phyloP scores from a whole-genome alignment of 2,113 vertebrate species.

The Cyprinodon brontotheroides region DNA sequence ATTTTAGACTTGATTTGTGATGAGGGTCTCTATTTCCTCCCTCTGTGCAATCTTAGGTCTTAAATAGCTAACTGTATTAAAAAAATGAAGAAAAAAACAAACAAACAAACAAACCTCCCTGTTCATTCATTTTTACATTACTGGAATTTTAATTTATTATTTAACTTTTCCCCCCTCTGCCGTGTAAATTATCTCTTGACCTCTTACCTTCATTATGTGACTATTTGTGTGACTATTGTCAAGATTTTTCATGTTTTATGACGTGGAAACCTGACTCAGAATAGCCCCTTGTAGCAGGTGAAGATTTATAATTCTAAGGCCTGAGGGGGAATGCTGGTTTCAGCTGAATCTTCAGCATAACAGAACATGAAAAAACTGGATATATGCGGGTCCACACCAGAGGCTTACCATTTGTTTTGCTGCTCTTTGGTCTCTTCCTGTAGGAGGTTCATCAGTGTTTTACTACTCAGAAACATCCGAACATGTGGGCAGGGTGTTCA shows the following conservation, averaged over 20 bases:
- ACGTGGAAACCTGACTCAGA: neutral
- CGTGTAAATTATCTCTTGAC: conserved; percentile 8
- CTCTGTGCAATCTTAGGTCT: too few relatives aligned
- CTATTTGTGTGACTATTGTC: conserved; percentile 3
- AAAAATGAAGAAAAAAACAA: too few relatives aligned
- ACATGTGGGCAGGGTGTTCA: conserved; percentile 37
- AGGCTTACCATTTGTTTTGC: conserved; percentile 48
- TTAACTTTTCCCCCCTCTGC: neutral
- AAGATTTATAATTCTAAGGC: conserved; percentile 1
- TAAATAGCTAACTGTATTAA: too few relatives aligned
- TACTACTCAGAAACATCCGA: conserved; percentile 43
- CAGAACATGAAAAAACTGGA: conserved; percentile 1
- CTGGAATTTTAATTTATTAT: too few relatives aligned
- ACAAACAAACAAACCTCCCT: neutral
- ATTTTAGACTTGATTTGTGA: too few relatives aligned
- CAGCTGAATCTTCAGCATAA: neutral
- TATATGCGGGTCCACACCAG: conserved; percentile 7
- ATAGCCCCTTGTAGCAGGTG: neutral
- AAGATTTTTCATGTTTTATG: neutral
- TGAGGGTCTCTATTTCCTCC: too few relatives aligned
- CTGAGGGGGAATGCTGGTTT: neutral
- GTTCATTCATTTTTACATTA: neutral
- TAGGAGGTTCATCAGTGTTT: conserved; percentile 23
- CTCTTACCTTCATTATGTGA: conserved; percentile 4
- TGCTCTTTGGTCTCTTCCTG: conserved; percentile 51